Percentiles rank a stretch among this genome's conserved stretches.
Conservation (phyloP, 1,140 invertebrate species). For the Kradibia gibbosae region DNA sequence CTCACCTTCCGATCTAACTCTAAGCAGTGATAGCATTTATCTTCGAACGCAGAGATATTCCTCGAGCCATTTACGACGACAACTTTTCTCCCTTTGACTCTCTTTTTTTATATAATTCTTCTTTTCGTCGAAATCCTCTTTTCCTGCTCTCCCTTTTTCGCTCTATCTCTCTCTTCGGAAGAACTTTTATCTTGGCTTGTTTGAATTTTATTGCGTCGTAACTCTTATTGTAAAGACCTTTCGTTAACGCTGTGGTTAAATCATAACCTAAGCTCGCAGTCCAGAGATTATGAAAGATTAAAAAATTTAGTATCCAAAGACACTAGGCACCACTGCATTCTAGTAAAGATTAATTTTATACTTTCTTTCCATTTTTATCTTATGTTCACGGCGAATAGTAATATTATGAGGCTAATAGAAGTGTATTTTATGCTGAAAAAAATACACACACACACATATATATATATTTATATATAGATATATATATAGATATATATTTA, state of each 20-base stretch:
- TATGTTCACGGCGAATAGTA: not conserved
- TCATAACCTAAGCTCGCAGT: constrained; percentile 47
- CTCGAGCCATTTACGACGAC: constrained; percentile 27
- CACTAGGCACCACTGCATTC: constrained; percentile 24
- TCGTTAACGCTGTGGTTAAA: constrained; percentile 49
- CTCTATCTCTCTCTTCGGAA: not conserved
- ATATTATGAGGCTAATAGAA: not conserved
- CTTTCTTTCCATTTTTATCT: constrained; percentile 28
- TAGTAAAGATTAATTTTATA: constrained; percentile 32
- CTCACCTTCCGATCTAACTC: constrained; percentile 40
- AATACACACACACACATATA: not conserved
- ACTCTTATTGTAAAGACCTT: constrained; percentile 50
- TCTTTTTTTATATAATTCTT: constrained; percentile 10
- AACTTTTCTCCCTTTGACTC: constrained; percentile 21
- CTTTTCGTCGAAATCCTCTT: constrained; percentile 20
- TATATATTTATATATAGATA: too few species aligned
- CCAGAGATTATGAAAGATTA: constrained; percentile 47
- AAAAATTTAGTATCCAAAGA: constrained; percentile 38
- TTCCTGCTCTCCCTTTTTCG: constrained; percentile 7
- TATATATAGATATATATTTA: not conserved
- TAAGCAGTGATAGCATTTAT: constrained; percentile 24
- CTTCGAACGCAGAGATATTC: constrained; percentile 38
- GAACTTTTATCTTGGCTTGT: constrained; percentile 47
- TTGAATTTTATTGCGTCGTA: constrained; percentile 50
- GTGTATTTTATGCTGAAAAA: not conserved